Evolutionary conservation across 2,797 vertebrate genomes (phyloP).

Genomic region (Trematomus bernacchii): DNA sequence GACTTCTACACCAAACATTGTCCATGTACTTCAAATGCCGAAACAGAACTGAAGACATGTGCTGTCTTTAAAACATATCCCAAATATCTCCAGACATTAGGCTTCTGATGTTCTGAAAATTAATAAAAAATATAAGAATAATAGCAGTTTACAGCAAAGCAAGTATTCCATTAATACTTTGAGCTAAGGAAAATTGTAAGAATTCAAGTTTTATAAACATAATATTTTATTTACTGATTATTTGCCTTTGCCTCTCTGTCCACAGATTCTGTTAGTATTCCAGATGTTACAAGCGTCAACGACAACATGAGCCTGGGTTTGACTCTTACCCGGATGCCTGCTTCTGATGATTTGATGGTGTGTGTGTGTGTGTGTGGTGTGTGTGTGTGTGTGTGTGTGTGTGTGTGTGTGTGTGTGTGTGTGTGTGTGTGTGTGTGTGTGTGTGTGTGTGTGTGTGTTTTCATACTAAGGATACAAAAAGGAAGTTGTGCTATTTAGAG

Average conservation of each 20-base stretch:
- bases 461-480: not conserved
- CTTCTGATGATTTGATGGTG: constrained; percentile 84
- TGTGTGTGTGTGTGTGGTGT: constrained; percentile 19
- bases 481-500: not conserved
- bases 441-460: constrained; percentile 22
- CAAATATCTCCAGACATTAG: not conserved
- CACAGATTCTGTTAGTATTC: constrained; percentile 87
- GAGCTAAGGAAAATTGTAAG: not conserved
- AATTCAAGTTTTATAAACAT: not conserved
- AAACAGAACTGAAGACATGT: not conserved
- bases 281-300: constrained; percentile 87
- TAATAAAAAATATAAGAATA: not conserved
- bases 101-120: not conserved
- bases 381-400: constrained; percentile 23
- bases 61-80: not conserved
- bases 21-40: not conserved
- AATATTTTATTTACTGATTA: not conserved
- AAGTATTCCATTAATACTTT: not conserved
- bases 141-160: not conserved
- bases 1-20: constrained; percentile 17
- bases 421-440: not conserved
- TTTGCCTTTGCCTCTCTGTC: constrained; percentile 35
- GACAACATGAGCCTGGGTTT: constrained; percentile 91
- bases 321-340: constrained; percentile 87
- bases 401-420: constrained; percentile 21